Evolutionary conservation across 1,140 invertebrate species (phyloP).

Genomic region (Pogonomyrmex californicus): DNA sequence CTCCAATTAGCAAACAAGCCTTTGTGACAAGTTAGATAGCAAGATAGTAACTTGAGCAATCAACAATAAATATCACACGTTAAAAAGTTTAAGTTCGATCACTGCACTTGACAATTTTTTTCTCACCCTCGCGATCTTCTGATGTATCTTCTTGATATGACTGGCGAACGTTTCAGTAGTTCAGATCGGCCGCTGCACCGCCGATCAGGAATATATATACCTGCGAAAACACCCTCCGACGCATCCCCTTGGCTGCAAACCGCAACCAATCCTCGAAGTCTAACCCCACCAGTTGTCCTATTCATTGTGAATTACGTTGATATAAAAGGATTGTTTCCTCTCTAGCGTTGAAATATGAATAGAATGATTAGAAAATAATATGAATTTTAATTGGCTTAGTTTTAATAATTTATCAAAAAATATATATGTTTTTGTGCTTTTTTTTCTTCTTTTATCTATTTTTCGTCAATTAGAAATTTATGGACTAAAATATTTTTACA

Average conservation of each 20-base stretch:
- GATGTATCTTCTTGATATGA: background rate
- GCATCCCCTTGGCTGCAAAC: constrained; percentile 71
- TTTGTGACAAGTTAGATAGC: background rate
- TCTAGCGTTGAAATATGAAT: too few relatives aligned
- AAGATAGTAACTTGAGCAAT: background rate
- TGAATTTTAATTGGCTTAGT: background rate
- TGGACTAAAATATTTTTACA: too few relatives aligned
- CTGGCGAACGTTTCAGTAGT: constrained; percentile 59
- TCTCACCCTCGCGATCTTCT: background rate
- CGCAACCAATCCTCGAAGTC: constrained; percentile 73
- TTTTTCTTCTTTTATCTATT: background rate
- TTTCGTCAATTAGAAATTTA: too few relatives aligned
- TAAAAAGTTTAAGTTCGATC: background rate
- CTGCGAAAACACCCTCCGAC: constrained; percentile 72
- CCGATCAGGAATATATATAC: constrained; percentile 73
- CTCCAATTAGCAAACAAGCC: constrained; percentile 36
- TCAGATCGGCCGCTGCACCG: constrained; percentile 63
- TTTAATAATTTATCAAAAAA: background rate
- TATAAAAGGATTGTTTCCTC: background rate
- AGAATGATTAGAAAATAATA: background rate
- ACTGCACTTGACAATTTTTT: background rate
- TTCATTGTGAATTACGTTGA: background rate
- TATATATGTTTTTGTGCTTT: too few relatives aligned
- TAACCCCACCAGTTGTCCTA: constrained; percentile 65
- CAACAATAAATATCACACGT: background rate